A percentile compares a stretch with the other conserved stretches of the same genome.
phyloP scores from a whole-genome alignment of 2,113 vertebrate species.

The Noctilio leporinus region DNA sequence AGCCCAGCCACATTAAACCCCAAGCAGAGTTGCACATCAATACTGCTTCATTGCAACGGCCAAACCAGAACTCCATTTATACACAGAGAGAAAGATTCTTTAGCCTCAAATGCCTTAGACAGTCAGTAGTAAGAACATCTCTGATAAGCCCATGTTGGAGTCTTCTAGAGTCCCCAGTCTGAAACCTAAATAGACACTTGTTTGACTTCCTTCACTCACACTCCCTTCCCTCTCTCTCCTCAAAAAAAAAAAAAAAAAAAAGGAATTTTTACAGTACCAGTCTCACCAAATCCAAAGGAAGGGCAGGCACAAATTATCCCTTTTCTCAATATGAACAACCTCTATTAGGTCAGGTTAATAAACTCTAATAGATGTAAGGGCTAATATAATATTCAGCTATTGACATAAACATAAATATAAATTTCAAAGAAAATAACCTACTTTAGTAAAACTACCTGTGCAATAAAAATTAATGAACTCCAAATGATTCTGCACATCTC shows the following conservation, averaged over 20 bases:
- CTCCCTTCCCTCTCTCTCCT: background rate
- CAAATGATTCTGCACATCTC: slow-evolving; percentile 87
- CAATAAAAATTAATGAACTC: slow-evolving; percentile 96
- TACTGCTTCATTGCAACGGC: slow-evolving; percentile 67
- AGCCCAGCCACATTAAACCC: slow-evolving; percentile 73
- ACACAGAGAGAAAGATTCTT: slow-evolving; percentile 48
- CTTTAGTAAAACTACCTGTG: slow-evolving; percentile 90
- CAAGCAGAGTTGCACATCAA: slow-evolving; percentile 72
- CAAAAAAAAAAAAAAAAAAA: background rate
- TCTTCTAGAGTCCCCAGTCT: slow-evolving; percentile 26
- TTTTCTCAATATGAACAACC: slow-evolving; percentile 69
- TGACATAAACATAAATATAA: slow-evolving; percentile 89
- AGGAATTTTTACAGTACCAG: slow-evolving; percentile 34
- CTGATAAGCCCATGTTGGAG: slow-evolving; percentile 33
- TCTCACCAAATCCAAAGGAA: slow-evolving; percentile 67
- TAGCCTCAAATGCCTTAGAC: slow-evolving; percentile 63
- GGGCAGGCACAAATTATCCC: slow-evolving; percentile 73
- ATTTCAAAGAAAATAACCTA: slow-evolving; percentile 87
- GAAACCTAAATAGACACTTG: slow-evolving; percentile 66
- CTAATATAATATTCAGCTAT: slow-evolving; percentile 84
- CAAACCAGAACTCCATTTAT: slow-evolving; percentile 70
- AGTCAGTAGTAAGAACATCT: slow-evolving; percentile 61
- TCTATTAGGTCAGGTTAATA: slow-evolving; percentile 82
- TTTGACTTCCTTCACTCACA: background rate
- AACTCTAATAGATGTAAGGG: slow-evolving; percentile 81